Conservation (phyloP, 2,113 vertebrate genomes). For the Sinocyclocheilus anshuiensis region DNA sequence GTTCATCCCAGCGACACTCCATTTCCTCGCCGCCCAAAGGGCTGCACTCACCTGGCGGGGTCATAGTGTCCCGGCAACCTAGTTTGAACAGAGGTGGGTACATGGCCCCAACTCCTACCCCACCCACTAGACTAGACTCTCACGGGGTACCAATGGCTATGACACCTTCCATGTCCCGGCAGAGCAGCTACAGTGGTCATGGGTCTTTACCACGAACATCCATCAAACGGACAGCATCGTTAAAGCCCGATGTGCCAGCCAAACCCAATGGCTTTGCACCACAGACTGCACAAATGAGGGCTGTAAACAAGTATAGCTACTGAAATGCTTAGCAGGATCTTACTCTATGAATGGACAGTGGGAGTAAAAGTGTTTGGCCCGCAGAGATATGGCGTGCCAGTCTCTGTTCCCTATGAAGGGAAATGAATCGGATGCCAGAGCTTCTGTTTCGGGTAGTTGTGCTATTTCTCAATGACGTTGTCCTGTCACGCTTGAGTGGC, state of each 20-base stretch:
- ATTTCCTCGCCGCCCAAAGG: conserved; percentile 93
- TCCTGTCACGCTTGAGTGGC: conserved; percentile 52
- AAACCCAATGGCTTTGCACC: conserved; percentile 92
- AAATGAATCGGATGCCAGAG: conserved; percentile 80
- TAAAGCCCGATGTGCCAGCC: conserved; percentile 97
- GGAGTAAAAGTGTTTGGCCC: conserved; percentile 60
- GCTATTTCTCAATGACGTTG: conserved; percentile 66
- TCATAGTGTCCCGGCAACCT: conserved; percentile 91
- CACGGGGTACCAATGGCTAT: conserved; percentile 85
- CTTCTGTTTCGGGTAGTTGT: conserved; percentile 81
- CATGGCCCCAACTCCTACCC: conserved; percentile 80
- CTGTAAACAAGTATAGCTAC: conserved; percentile 97
- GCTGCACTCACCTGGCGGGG: conserved; percentile 88
- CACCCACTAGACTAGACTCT: conserved; percentile 93
- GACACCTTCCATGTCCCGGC: conserved; percentile 90
- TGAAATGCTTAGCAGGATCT: conserved; percentile 66
- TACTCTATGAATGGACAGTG: conserved; percentile 68
- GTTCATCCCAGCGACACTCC: conserved; percentile 93
- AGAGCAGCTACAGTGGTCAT: conserved; percentile 93
- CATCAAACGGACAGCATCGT: conserved; percentile 92
- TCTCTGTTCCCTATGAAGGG: conserved; percentile 3
- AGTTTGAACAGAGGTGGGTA: conserved; percentile 92
- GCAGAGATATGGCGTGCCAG: conserved; percentile 31
- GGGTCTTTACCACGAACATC: conserved; percentile 94
- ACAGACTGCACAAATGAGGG: conserved; percentile 90